Conservation (phyloP, 2,113 vertebrate species). For the Nematolebias whitei region DNA sequence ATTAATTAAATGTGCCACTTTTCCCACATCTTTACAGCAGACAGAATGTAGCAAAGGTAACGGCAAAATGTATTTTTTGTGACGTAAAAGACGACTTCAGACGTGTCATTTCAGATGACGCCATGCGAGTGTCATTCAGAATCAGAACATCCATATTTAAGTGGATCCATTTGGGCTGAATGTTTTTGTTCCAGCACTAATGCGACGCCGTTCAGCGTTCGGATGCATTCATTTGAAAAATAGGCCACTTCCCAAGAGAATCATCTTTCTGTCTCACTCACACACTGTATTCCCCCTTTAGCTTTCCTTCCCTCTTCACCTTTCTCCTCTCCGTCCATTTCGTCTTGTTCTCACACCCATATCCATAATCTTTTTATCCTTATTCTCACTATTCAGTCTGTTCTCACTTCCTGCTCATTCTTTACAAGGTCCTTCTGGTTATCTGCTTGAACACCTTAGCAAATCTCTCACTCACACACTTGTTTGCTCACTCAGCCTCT, state of each 20-base stretch:
- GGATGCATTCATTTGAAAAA: slow-evolving; percentile 64
- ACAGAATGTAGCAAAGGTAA: neutral
- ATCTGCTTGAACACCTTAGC: slow-evolving; percentile 41
- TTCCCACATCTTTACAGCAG: neutral
- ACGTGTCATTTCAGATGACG: neutral
- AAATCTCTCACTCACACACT: slow-evolving; percentile 13
- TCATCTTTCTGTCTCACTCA: slow-evolving; percentile 8
- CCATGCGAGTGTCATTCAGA: slow-evolving; percentile 2
- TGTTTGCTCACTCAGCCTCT: neutral
- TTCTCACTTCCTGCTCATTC: slow-evolving; percentile 34
- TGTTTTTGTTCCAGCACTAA: slow-evolving; percentile 26
- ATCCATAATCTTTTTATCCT: slow-evolving; percentile 32
- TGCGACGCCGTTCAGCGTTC: slow-evolving; percentile 36
- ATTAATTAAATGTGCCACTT: neutral
- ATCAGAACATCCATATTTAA: slow-evolving; percentile 11
- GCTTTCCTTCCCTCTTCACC: neutral
- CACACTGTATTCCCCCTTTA: neutral
- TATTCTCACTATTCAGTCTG: slow-evolving; percentile 33
- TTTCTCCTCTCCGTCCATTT: slow-evolving; percentile 35
- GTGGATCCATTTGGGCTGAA: slow-evolving; percentile 13
- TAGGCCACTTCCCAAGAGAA: slow-evolving; percentile 62
- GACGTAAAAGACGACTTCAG: slow-evolving; percentile 13
- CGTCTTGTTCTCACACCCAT: slow-evolving; percentile 40
- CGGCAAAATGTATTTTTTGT: neutral
- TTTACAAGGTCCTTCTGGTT: slow-evolving; percentile 29